Percentiles rank a stretch among this genome's conserved stretches.
Evolutionary conservation across 2,888 invertebrate species (phyloP).

Genomic region (Iselma pallidipennis): DNA sequence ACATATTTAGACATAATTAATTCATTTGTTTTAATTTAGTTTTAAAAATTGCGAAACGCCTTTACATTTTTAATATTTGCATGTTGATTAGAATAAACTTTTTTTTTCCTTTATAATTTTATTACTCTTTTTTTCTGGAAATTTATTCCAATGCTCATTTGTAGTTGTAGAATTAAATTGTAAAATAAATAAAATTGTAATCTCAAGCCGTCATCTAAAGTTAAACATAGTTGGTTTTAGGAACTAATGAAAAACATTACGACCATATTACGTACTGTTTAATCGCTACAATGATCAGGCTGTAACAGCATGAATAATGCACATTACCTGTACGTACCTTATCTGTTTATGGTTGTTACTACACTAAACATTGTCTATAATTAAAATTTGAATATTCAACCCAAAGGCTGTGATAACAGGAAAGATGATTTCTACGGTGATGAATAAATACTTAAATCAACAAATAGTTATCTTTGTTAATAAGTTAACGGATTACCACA

Average conservation of each 20-base stretch:
- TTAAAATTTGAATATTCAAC: constrained; percentile 16
- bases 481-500: constrained; percentile 39
- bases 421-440: not conserved
- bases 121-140: not conserved
- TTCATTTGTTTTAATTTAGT: constrained; percentile 2
- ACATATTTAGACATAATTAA: constrained; percentile 26
- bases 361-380: constrained; percentile 17
- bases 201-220: constrained; percentile 29
- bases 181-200: constrained; percentile 27
- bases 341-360: constrained; percentile 22
- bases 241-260: constrained; percentile 35
- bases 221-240: constrained; percentile 23
- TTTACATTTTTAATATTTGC: not conserved
- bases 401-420: not conserved
- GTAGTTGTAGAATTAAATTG: not conserved
- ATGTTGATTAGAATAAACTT: not conserved
- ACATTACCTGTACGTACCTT: constrained; percentile 23
- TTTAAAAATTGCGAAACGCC: not conserved
- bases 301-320: constrained; percentile 25
- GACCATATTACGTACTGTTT: constrained; percentile 31
- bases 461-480: constrained; percentile 31
- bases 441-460: constrained; percentile 20
- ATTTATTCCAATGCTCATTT: not conserved
- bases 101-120: not conserved
- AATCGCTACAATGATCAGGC: constrained; percentile 33